Base-by-base conservation (phyloP, 2,888 invertebrate genomes). In the Drosophila tanythrix region DNA sequence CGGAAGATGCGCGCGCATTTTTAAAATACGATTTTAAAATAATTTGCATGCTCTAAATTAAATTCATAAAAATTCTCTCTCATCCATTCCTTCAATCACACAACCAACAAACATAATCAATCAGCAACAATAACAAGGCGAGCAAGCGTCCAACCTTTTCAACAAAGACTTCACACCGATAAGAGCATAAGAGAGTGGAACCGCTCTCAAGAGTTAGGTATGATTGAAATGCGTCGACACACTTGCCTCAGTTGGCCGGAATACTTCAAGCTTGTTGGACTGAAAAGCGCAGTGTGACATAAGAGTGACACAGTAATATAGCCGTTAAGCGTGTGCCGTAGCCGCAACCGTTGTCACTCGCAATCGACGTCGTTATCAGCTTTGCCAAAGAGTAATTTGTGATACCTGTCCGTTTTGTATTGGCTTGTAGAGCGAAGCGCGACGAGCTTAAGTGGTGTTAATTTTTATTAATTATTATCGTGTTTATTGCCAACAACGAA, bases 381-480 rank as follows among this genome's bases (percentile, higher is more conserved):
- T 63, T 73, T 75, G 74, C 61, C 76, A 79, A 91, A 90, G 83
- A 91, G 89, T 91, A 87, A 89, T 89, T 91, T 85, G 90, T 88
- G 85, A 88, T 90, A 89, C 79, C 83, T 90, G 90, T 90, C 85
- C 83, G 74, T 74, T 74, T 56, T 78, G 83, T 89, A 85, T 88
- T 85, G 83, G 77, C 67, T 81, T 87, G 82, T 82, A 70, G 60
- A 56, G 38, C 56, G 56, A 52, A 72, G 70, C 64, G 62, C 71
- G 62, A 75, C 74, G 74, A 67, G 89, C 88, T 87, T 87, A 87
- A 87, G 89, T 90, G 90, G 88, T 90, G 85, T 90, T 88, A 89
- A 89, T 90, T 88, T 88, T 86, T 86, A 82, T 89, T 90, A 87
- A 87, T 90, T 90, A 89, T 87, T 87, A 86, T 90, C 89, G 89